Conservation (phyloP, 2,797 vertebrate genomes). For the Dromococcyx pavoninus region DNA sequence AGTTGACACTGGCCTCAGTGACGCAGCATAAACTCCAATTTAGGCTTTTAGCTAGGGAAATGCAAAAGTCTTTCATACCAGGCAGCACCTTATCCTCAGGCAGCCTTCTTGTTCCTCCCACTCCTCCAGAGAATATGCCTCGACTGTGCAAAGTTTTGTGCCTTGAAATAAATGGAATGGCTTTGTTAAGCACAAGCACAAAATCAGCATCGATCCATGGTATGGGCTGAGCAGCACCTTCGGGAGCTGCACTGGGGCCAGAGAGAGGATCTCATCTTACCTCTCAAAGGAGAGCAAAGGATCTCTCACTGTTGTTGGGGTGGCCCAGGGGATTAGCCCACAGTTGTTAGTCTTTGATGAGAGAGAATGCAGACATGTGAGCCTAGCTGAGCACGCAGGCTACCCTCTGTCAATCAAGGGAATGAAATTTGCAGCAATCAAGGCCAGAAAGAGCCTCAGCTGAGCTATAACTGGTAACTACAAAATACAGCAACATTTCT, state of each 20-base stretch:
- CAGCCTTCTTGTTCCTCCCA: neutral
- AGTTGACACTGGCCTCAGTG: neutral
- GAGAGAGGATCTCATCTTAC: neutral
- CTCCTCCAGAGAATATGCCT: neutral
- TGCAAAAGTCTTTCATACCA: neutral
- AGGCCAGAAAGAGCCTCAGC: neutral
- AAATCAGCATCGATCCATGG: neutral
- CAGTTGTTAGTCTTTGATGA: conserved; percentile 28
- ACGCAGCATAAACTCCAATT: neutral
- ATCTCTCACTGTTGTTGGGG: neutral
- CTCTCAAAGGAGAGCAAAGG: neutral
- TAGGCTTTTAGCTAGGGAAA: neutral
- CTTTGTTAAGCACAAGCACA: neutral
- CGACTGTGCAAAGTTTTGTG: neutral
- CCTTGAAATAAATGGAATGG: neutral
- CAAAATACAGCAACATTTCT: neutral
- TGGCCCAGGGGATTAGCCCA: conserved; percentile 26
- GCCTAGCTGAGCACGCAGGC: neutral
- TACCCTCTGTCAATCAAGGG: conserved; percentile 6
- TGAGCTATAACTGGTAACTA: conserved; percentile 13
- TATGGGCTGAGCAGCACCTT: neutral
- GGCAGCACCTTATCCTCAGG: neutral
- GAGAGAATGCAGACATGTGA: conserved; percentile 2
- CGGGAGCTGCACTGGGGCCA: neutral
- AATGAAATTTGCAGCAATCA: neutral